Evolutionary conservation across 2,113 vertebrate genomes (phyloP), one percentile per base, ranked within the genome.

Genomic region (Callionymus lyra): DNA sequence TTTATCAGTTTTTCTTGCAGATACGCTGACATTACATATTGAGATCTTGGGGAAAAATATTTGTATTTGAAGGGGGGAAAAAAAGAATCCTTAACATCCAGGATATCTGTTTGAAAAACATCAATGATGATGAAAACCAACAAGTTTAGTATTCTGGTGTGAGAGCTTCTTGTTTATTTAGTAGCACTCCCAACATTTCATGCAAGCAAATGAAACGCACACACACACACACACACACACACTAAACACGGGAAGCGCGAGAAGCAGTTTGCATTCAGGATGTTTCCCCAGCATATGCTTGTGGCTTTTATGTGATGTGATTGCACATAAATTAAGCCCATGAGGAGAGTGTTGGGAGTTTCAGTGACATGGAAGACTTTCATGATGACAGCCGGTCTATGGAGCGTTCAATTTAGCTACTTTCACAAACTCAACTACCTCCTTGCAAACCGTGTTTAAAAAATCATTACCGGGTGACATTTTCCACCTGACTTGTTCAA

Each of bases 311-410:
- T 27, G 21, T 27, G 21, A 44, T 59, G 51, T 56, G 13, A 55
- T 38, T 17, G 34, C 40, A 59, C 33, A 53, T 68, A 49, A 64
- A 52, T 49, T 52, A 47, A 53, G 48, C 44, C 48, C 47, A 13
- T 55, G 37, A 50, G 50, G 31, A 42, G 44, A 43, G 17, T 53
- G 55, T 64, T 41, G 54, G 41, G 47, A 63, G 36, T 47, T 59
- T 46, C 33, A 62, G 50, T 47, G 63, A 42, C 19, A n/a, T 34
- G 38, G 41, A 36, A 31, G 27, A 35, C 38, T 53, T 42, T 48
- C 41, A 33, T 41, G 9, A 12, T 47, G 50, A 57, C 39, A 48
- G 44, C 16, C 34, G 38, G 51, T 11, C 31, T 48, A 27, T 12
- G 38, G 34, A 55, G 27, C 34, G 45, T 11, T 10, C 40, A 38